phyloP scores from a whole-genome alignment of 2,797 vertebrate genomes.

The Limnodromus scolopaceus region DNA sequence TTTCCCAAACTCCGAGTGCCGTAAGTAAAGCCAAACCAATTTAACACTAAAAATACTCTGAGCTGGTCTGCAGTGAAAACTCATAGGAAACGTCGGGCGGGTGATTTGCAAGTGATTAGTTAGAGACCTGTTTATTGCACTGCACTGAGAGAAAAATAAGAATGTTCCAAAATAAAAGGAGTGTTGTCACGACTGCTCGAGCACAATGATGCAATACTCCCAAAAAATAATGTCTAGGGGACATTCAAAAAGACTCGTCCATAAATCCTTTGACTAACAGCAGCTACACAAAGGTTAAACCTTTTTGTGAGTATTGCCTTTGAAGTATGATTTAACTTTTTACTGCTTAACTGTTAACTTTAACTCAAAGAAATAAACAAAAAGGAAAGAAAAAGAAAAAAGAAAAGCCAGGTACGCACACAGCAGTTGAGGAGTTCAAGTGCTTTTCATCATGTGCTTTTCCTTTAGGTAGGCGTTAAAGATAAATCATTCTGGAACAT shows the following conservation, averaged over 20 bases:
- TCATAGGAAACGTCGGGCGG: background rate
- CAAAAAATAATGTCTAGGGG: background rate
- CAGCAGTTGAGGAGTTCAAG: background rate
- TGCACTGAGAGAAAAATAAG: background rate
- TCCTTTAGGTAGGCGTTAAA: background rate
- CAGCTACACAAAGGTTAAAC: background rate
- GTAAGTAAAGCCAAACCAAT: conserved; percentile 81
- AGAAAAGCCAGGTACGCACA: background rate
- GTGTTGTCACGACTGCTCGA: background rate
- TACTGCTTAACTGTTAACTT: background rate
- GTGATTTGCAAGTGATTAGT: background rate
- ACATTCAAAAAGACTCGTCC: background rate
- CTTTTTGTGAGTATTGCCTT: background rate
- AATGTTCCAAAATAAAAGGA: background rate
- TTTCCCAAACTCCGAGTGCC: conserved; percentile 91
- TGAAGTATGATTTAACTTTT: background rate
- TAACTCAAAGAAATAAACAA: background rate
- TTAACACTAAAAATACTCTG: background rate
- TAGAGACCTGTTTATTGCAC: background rate
- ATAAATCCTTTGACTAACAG: background rate
- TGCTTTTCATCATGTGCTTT: background rate
- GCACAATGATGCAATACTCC: background rate
- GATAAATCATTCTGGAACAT: background rate
- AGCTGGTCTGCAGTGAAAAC: background rate
- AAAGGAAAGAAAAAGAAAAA: background rate